These are phyloP conservation scores for Strix uralensis DNA, from an alignment of 2,113 vertebrate genomes.

Conservation along the genomic window DNA sequence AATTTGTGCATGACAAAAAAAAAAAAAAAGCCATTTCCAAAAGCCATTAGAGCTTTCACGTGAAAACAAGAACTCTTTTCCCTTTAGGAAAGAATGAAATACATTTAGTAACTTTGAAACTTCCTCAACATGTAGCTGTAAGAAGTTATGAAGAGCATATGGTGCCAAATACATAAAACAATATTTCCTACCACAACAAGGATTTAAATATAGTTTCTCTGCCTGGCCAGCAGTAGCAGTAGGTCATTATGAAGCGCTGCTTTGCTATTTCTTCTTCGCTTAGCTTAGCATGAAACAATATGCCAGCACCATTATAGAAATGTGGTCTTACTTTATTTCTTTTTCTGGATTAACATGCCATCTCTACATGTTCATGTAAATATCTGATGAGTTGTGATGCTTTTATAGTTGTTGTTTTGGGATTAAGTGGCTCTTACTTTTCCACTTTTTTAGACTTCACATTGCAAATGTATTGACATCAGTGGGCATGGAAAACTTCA, in stretches of 20 bases:
- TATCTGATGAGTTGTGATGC: background rate
- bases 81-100: constrained; percentile 38
- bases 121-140: constrained; percentile 28
- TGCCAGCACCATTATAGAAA: background rate
- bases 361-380: background rate
- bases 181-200: constrained; percentile 39
- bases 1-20: background rate
- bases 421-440: background rate
- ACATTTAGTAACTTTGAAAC: constrained; percentile 41
- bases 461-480: background rate
- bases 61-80: constrained; percentile 34
- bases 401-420: background rate
- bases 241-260: constrained; percentile 38
- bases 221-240: constrained; percentile 51
- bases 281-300: background rate
- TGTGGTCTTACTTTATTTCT: background rate
- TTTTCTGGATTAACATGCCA: background rate
- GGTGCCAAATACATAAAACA: constrained; percentile 61
- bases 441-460: background rate
- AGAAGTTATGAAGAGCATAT: constrained; percentile 33
- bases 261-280: constrained; percentile 30
- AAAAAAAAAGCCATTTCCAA: constrained; percentile 10
- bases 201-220: constrained; percentile 45
- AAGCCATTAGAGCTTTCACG: background rate
- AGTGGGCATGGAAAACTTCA: background rate